Percentiles rank a stretch among this genome's conserved stretches.
These are phyloP conservation scores for Drosophila atripex DNA, from an alignment of 2,888 invertebrate species.

Conservation along the genomic window DNA sequence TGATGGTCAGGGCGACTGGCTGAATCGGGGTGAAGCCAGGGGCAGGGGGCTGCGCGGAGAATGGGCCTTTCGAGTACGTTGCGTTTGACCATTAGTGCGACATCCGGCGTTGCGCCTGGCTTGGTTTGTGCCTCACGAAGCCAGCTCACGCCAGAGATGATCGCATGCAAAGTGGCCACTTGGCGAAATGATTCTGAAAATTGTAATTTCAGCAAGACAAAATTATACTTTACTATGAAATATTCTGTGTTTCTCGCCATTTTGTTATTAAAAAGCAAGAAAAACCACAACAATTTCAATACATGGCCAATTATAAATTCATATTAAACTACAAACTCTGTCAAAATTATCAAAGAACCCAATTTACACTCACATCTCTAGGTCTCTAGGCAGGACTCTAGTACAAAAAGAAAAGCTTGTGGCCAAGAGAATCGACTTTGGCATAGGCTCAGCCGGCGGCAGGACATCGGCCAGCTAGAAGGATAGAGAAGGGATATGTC, in stretches of 20 bases:
- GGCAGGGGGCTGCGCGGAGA: neutral
- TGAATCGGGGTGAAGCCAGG: neutral
- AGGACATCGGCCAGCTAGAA: constrained; percentile 4
- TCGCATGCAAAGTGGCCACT: constrained; percentile 3
- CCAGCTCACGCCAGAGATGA: constrained; percentile 28
- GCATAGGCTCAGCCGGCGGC: constrained; percentile 28
- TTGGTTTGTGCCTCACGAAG: constrained; percentile 57
- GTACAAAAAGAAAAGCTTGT: constrained; percentile 58
- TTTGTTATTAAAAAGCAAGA: neutral
- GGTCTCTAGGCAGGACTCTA: constrained; percentile 6
- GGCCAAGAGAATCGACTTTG: constrained; percentile 57
- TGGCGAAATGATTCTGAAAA: neutral
- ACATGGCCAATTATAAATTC: neutral
- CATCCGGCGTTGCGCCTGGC: constrained; percentile 81
- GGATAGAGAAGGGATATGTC: constrained; percentile 34
- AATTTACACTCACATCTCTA: constrained; percentile 14
- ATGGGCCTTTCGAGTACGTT: constrained; percentile 43
- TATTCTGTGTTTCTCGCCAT: too few relatives aligned
- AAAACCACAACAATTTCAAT: neutral
- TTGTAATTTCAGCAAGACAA: neutral
- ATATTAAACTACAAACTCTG: neutral
- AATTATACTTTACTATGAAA: too few relatives aligned
- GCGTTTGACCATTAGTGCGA: constrained; percentile 82
- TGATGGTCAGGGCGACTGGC: constrained; percentile 1
- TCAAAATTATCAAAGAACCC: neutral